Base-by-base conservation (phyloP, 2,113 vertebrate genomes). In the Synodontis membranacea region DNA sequence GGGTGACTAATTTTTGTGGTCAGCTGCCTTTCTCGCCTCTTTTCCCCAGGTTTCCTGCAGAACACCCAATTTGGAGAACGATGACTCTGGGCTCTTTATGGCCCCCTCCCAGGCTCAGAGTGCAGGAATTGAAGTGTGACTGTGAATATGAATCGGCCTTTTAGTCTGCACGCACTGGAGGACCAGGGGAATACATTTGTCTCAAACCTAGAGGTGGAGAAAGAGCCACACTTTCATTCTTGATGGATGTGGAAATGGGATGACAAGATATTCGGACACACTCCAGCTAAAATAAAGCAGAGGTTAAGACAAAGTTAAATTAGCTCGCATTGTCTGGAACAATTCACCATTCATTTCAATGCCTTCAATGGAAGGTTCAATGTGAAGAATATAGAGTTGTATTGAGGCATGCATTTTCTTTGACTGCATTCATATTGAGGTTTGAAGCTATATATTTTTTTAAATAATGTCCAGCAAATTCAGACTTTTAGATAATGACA, bases 141-240 rank as follows among this genome's bases (percentile, higher is more conserved):
- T 90, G 84, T 90, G 89, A 90, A 90, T 90, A 88, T 68, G 89
- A 90, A 90, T 88, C 37, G 68, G 82, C 84, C 85, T 75, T 90
- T 90, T 90, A 88, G 87, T 80, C 68, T 70, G 37, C 46, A 50
- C 80, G 50, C 82, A 60, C 84, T 90, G 75, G 37, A 84, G 89
- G 86, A 80, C 82, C 86, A 62, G 75, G 86, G 86, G 86, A 87
- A 87, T 87, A 87, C 86, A 56, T 89, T 85, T 88, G 88, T 83
- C 81, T 83, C 28, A 84, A 79, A 89, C 76, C 87, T 50, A 15
- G 87, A 82, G 82, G 84, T 48, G 62, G 58, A 82, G 84, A 86
- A 68, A 82, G 86, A 80, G 79, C 82, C 80, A 76, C 89, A 88
- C 82, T 70, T 88, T 84, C 80, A 81, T 48, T 82, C 66, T 84